A percentile compares a stretch with the other conserved stretches of the same genome.
These are phyloP conservation scores for Ctenochaetus hawaiiensis DNA, from an alignment of 2,797 vertebrate species.

Conservation along the genomic window DNA sequence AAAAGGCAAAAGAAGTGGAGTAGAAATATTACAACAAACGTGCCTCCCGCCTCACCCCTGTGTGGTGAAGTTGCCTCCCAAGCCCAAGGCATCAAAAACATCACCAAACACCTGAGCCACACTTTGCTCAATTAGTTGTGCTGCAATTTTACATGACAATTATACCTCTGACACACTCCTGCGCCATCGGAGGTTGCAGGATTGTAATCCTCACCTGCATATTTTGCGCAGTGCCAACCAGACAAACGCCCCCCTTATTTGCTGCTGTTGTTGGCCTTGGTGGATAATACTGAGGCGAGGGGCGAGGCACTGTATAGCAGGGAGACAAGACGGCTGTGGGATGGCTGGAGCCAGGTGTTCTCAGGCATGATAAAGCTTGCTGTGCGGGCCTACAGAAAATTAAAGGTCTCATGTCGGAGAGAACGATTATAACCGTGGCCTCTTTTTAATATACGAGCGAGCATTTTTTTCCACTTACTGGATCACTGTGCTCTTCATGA, in stretches of 20 bases:
- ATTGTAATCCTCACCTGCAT: slow-evolving; percentile 40
- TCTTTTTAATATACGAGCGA: slow-evolving; percentile 86
- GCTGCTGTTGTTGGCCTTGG: slow-evolving; percentile 61
- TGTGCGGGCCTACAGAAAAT: slow-evolving; percentile 85
- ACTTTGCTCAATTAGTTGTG: slow-evolving; percentile 53
- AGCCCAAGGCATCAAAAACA: slow-evolving; percentile 35
- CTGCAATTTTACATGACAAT: slow-evolving; percentile 53
- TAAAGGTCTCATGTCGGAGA: slow-evolving; percentile 85
- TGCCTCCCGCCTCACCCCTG: background rate
- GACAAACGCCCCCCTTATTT: slow-evolving; percentile 54
- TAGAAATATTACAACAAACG: slow-evolving; percentile 2
- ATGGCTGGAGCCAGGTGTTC: slow-evolving; percentile 86
- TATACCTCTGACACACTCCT: slow-evolving; percentile 44
- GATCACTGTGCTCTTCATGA: slow-evolving; percentile 83
- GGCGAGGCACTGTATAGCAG: slow-evolving; percentile 64
- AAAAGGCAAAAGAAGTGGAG: background rate
- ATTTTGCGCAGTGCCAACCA: slow-evolving; percentile 53
- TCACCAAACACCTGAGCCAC: slow-evolving; percentile 20
- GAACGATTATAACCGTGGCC: slow-evolving; percentile 84
- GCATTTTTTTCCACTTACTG: slow-evolving; percentile 82
- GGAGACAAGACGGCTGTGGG: slow-evolving; percentile 76
- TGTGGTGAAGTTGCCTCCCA: slow-evolving; percentile 27
- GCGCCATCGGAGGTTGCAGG: slow-evolving; percentile 33
- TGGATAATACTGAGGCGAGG: slow-evolving; percentile 56
- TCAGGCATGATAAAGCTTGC: slow-evolving; percentile 89